Base-by-base conservation (phyloP, 2,888 invertebrate species). In the Callinectes sapidus region DNA sequence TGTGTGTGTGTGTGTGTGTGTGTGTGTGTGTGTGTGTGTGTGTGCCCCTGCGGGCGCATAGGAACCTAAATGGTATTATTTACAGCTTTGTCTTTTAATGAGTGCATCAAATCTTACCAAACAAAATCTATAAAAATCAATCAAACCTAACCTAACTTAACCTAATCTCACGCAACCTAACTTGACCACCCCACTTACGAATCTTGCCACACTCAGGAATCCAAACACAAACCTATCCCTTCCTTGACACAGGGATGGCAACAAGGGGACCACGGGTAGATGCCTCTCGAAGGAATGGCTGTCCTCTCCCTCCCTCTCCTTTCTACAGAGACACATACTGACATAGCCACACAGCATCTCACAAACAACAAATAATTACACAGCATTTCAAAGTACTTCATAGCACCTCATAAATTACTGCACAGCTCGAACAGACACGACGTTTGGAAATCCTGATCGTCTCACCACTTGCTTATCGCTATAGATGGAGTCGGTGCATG, bases 1-100 rank as follows among this genome's bases (percentile, higher is more conserved):
- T 87, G 87, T 48, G 48, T 87, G 87, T 87, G 54, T 87, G 87
- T 39, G 23, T 39, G 87, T 39, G 87, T 87, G 18, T 13, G 87
- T 35, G 48, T 35, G 42, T 35, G 23, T 39, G 87, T 87, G 48
- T 87, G 87, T 87, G 48, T 87, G 42, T 42, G 48, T 87, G 87
- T 87, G 48, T 87, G 48, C n/a, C 28, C 23, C 23, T 48, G 48
- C 23, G 48, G 48, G 48, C 10, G 87, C 23, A 28, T 18, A 48
- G 10, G 48, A 48, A 48, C 48, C 48, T 48, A 48, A 5, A 61
- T 61, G 23, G 61, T 61, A 5, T 61, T 23, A 18, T 61, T 16
- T 48, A 48, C 61, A 61, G 61, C 2, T 61, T 61, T 23, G 23
- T 61, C 18, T 61, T 61, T 61, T 23, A 1, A 61, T 18, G 23